phyloP scores from a whole-genome alignment of 92 coral and sea anemone genomes.

The Pocillopora meandrina region DNA sequence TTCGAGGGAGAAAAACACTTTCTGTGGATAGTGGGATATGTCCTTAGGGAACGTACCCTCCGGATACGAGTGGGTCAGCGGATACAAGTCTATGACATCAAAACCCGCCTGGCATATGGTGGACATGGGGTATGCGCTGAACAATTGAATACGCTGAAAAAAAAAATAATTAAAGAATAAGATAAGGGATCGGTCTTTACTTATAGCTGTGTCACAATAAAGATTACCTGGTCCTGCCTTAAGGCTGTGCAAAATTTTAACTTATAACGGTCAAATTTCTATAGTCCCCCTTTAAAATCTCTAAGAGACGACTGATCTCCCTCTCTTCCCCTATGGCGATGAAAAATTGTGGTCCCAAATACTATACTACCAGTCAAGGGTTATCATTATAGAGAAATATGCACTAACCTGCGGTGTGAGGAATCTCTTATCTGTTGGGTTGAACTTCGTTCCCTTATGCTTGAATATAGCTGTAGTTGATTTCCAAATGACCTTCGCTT shows the following conservation, averaged over 20 bases:
- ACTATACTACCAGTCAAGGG: too few species aligned
- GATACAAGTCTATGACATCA: slow-evolving; percentile 56
- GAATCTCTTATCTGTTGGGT: slow-evolving; percentile 66
- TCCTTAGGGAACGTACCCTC: slow-evolving; percentile 34
- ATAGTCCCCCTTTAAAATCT: too few species aligned
- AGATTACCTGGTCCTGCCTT: too few species aligned
- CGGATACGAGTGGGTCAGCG: slow-evolving; percentile 48
- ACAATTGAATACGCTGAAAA: slow-evolving; percentile 43
- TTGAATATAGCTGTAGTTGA: slow-evolving; percentile 69
- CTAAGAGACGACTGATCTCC: too few species aligned
- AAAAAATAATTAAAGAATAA: too few species aligned
- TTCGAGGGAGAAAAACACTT: slow-evolving; percentile 46
- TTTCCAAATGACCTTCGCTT: slow-evolving; percentile 76
- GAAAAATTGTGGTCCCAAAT: too few species aligned
- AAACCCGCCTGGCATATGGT: slow-evolving; percentile 57
- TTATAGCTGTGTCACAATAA: too few species aligned
- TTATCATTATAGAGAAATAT: too few species aligned
- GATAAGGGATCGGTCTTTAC: too few species aligned
- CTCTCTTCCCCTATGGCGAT: too few species aligned
- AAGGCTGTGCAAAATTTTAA: too few species aligned
- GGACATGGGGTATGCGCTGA: slow-evolving; percentile 50
- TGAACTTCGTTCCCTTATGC: slow-evolving; percentile 43
- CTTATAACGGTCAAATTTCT: too few species aligned
- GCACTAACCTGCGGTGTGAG: slow-evolving; percentile 71
- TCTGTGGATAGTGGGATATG: slow-evolving; percentile 30